Base-by-base conservation (phyloP, 2,797 vertebrate genomes). In the Coilia nasus region DNA sequence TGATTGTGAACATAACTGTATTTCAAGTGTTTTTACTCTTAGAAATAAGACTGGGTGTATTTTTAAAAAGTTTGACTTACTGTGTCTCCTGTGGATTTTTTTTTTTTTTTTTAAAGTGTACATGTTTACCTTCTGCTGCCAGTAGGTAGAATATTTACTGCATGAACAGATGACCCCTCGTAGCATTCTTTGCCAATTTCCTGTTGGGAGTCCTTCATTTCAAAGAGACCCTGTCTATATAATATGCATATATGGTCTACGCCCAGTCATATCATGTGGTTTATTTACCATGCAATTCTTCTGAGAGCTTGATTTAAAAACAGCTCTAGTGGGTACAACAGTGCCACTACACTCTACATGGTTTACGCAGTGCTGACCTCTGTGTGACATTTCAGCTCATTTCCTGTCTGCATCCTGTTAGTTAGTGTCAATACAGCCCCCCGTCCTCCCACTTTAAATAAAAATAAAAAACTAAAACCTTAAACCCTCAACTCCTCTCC, bases 151-250 rank as follows among this genome's bases (percentile, higher is more conserved):
- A 87, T 82, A 90, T 89, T 90, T 75, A 3, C 67, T 75, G 31
- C 28, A 75, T 35, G 67, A 75, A 75, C 35, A 75, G 67, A 75
- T 75, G 31, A 75, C 67, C 67, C 67, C 15, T 75, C 25, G 67
- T 2, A 75, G 67, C 67, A 35, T 75, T 75, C 67, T 41, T 35
- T 35, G 28, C 67, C 25, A 75, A 75, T 75, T 75, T 75, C 67
- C 67, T 75, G 67, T 75, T 6, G 17, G 2, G 81, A 62, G 78
- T 14, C 59, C 86, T 85, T 81, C 46, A 64, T 71, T 81, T 87
- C 84, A 87, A 90, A 89, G 88, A 86, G 88, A 86, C 87, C 88
- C 89, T 87, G 89, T 82, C 82, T 88, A 82, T 84, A 56, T 86
- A 85, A 82, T 56, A 50, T 19, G n/a, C 64, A 78, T 71, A 60